Conservation (phyloP, 2,888 invertebrate species). For the Phymatocera aterrima region DNA sequence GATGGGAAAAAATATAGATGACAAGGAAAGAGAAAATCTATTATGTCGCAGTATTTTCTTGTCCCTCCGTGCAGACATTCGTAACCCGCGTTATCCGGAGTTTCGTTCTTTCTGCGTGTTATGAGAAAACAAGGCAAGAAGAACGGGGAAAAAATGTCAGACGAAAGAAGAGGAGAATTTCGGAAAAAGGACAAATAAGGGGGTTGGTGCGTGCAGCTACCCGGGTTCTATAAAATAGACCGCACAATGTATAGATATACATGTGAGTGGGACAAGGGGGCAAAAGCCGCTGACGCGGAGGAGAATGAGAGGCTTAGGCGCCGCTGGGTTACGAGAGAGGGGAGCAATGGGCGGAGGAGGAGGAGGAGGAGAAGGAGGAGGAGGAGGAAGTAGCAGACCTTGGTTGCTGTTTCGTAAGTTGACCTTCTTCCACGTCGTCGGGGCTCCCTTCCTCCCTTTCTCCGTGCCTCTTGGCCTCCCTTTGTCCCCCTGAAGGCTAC, state of each 20-base stretch:
- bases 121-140: too few relatives aligned
- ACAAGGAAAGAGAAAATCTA: background rate
- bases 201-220: too few relatives aligned
- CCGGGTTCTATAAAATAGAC: too few relatives aligned
- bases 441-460: slow-evolving; percentile 52
- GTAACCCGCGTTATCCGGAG: too few relatives aligned
- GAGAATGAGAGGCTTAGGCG: background rate
- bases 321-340: background rate
- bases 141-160: too few relatives aligned
- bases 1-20: background rate
- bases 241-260: too few relatives aligned
- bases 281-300: slow-evolving; percentile 48
- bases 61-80: too few relatives aligned
- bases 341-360: background rate
- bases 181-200: background rate
- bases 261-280: background rate
- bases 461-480: slow-evolving; percentile 44
- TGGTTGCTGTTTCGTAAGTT: slow-evolving; percentile 67
- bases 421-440: slow-evolving; percentile 61
- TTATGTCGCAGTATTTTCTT: too few relatives aligned
- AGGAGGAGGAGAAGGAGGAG: slow-evolving; percentile 50
- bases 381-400: slow-evolving; percentile 57
- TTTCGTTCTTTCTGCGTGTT: too few relatives aligned
- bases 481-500: background rate
- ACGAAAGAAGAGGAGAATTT: too few relatives aligned